Base-by-base conservation (phyloP, 1,140 invertebrate genomes). In the Geopemphigus sp. region DNA sequence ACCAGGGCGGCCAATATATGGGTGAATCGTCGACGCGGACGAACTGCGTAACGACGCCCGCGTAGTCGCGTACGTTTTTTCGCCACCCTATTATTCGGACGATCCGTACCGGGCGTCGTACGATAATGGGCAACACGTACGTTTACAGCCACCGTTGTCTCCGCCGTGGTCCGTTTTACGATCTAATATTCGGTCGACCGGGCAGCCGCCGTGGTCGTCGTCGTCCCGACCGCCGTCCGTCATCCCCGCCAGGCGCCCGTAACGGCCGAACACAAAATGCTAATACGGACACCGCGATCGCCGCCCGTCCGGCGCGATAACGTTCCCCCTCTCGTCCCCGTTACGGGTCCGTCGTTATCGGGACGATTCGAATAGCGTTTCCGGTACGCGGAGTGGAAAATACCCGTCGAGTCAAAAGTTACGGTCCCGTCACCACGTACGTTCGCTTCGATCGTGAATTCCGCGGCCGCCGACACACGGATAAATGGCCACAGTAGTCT, bases 341-440 rank as follows among this genome's bases (percentile, higher is more conserved):
- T 68, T 26, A n/a, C 45, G 45, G 39, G 45, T 68, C 45, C 45
- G 39, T 24, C 8, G 8, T 66, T 66, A 66, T 66, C n/a, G n/a
- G n/a, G 39, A 45, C 32, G 39, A 24, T 68, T 68, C 50, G 45
- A 68, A 68, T 68, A 68, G 15, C 2, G 15, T 50, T 68, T 68
- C 45, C 66, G 22, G 66, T 50, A 22, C 50, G 66, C 24, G 47
- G 4, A 68, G 17, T 45, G n/a, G 14, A 45, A 10, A 8, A 10
- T 8, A 39, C 15, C 66, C 10, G 26, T 66, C 63, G 32, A 45
- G 32, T 66, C 32, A 66, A 66, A 39, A 66, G 63, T 66, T 66
- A 39, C 39, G 32, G 63, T n/a, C 63, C 26, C 15, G 8, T 32
- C 59, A 6, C 29, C 22, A 61, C 26, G 11, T 17, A n/a, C 10